Conservation (phyloP, 1,140 invertebrate genomes). For the Aphidius gifuensis region DNA sequence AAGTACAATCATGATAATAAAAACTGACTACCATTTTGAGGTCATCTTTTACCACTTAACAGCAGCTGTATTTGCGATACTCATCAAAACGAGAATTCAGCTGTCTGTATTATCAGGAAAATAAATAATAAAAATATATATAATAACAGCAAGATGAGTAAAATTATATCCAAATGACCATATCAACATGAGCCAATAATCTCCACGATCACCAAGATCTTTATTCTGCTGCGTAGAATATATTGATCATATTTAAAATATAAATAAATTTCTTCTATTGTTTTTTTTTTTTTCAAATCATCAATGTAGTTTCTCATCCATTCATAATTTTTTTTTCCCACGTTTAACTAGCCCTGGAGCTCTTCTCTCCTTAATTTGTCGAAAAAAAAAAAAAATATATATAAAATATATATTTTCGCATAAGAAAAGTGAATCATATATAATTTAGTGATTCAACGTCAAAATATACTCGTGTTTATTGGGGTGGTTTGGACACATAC, state of each 20-base stretch:
- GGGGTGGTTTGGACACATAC: conserved; percentile 10
- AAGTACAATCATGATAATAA: conserved; percentile 1
- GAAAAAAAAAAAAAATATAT: no score
- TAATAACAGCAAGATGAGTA: conserved; percentile 31
- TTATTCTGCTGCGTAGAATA: no score
- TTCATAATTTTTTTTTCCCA: no score
- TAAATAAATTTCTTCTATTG: no score
- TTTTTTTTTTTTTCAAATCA: no score
- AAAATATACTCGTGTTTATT: conserved; percentile 39
- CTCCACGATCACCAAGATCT: no score
- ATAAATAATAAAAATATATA: conserved; percentile 22
- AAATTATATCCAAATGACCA: background rate
- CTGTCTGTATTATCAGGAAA: conserved; percentile 37
- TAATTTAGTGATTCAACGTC: conserved; percentile 51
- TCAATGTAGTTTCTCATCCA: no score
- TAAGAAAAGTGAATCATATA: conserved; percentile 28
- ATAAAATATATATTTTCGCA: conserved; percentile 14
- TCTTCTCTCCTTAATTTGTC: no score
- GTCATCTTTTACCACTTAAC: conserved; percentile 1
- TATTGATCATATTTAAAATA: no score
- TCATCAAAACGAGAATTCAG: conserved; percentile 35
- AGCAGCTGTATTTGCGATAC: conserved; percentile 39
- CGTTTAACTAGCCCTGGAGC: no score
- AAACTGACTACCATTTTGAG: conserved; percentile 21
- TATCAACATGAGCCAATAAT: no score